phyloP scores from a whole-genome alignment of 2,797 vertebrate genomes.

The Thamnophis elegans region DNA sequence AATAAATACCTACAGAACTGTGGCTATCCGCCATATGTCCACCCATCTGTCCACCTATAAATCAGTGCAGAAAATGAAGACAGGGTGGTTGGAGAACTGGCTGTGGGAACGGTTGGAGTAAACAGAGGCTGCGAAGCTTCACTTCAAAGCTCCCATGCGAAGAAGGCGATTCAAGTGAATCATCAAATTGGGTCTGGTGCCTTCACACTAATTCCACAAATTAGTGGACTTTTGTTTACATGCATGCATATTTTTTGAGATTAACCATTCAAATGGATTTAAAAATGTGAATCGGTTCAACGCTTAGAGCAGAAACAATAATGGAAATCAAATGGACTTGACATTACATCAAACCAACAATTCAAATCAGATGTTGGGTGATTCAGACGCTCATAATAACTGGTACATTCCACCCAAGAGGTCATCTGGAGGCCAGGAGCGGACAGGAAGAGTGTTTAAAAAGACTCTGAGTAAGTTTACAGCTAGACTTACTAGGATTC shows the following conservation, averaged over 20 bases:
- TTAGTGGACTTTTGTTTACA: neutral
- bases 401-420: constrained; percentile 57
- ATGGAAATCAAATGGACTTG: neutral
- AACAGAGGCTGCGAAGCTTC: neutral
- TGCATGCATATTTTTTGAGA: neutral
- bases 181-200: neutral
- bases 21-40: constrained; percentile 61
- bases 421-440: constrained; percentile 60
- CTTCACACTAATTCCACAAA: neutral
- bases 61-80: constrained; percentile 53
- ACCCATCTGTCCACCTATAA: constrained; percentile 46
- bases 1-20: constrained; percentile 43
- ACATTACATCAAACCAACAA: neutral
- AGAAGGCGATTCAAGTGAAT: neutral
- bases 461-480: neutral
- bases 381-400: constrained; percentile 33
- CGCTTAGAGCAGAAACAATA: neutral
- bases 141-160: neutral
- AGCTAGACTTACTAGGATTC: neutral
- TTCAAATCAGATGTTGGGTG: neutral
- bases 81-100: constrained; percentile 58
- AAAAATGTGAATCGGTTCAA: neutral
- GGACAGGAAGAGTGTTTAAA: constrained; percentile 31
- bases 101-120: constrained; percentile 21
- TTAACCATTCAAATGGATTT: neutral